Base-by-base conservation (phyloP, 2,797 vertebrate species). In the Phoxinus dragarum region DNA sequence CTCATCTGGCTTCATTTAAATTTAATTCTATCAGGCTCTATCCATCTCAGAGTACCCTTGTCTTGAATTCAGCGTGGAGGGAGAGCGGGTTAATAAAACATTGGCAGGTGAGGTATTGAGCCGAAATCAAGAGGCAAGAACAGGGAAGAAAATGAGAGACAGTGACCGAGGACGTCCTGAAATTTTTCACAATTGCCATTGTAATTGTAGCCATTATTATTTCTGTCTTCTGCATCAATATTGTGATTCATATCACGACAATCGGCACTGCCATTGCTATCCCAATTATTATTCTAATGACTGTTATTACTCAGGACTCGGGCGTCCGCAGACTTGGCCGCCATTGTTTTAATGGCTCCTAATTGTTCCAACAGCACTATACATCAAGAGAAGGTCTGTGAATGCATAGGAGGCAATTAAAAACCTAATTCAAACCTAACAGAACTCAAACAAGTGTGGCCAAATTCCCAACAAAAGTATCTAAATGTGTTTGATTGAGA, bases 261-360 rank as follows among this genome's bases (percentile, higher is more conserved):
- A 93, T 94, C 90, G 88, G 90, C 88, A 87, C 90, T 91, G 90
- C 90, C 92, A 92, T 90, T 44, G 68, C 90, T 90, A 89, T 93
- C 90, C 90, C 91, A 93, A 95, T 95, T 94, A 95, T 94, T 94
- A 93, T 93, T 92, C 90, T 95, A 95, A 95, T 94, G 91, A 93
- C 93, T 93, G 91, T 94, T 94, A 96, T 96, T 95, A 95, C 91
- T 94, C 94, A 94, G 93, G 92, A 89, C 92, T 84, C 81, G 92
- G 91, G 93, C 92, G 92, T 92, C 92, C 76, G 42, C 84, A 49
- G 74, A 89, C 92, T 78, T 36, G 84, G 78, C 88, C 21, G 42
- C 91, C 90, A 92, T 94, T 95, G 93, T 94, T 93, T 93, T 91
- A 91, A 87, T 78, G 80, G 90, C 77, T 69, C 84, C 52, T 87